Conservation (phyloP, 2,797 vertebrate species). For the Gymnoscopelus microlampas region DNA sequence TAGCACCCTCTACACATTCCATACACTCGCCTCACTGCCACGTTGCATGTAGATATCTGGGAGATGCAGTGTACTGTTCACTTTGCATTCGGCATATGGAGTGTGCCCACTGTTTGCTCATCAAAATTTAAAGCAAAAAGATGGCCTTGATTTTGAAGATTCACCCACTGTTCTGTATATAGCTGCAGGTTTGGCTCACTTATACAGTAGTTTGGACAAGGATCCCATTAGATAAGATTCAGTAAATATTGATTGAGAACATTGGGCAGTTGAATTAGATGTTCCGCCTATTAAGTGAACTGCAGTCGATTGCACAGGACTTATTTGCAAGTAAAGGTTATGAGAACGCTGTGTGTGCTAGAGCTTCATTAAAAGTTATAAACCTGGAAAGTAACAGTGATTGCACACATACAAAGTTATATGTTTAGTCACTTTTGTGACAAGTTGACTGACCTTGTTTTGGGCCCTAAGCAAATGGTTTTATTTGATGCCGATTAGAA, state of each 20-base stretch:
- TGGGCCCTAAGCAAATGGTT: slow-evolving; percentile 25
- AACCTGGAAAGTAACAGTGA: slow-evolving; percentile 38
- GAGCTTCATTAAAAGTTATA: slow-evolving; percentile 15
- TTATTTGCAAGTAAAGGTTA: slow-evolving; percentile 26
- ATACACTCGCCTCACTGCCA: slow-evolving; percentile 18
- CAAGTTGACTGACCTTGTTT: slow-evolving; percentile 5
- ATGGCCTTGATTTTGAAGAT: slow-evolving; percentile 27
- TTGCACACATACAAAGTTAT: slow-evolving; percentile 10
- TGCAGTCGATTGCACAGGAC: slow-evolving; percentile 36
- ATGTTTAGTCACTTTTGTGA: not conserved
- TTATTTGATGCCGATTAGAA: too few species aligned
- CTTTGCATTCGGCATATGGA: slow-evolving; percentile 40
- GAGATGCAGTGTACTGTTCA: not conserved
- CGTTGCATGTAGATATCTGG: slow-evolving; percentile 5
- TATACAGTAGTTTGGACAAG: slow-evolving; percentile 37
- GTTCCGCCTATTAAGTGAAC: slow-evolving; percentile 37
- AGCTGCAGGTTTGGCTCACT: slow-evolving; percentile 19
- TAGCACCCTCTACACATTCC: slow-evolving; percentile 48
- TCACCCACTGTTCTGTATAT: slow-evolving; percentile 4
- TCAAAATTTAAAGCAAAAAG: slow-evolving; percentile 47
- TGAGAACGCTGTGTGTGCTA: not conserved
- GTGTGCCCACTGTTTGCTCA: slow-evolving; percentile 41
- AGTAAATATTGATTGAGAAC: slow-evolving; percentile 38
- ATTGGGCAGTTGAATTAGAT: slow-evolving; percentile 32
- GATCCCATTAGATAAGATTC: slow-evolving; percentile 35